Percentiles rank a stretch among this genome's conserved stretches.
Evolutionary conservation across 2,888 invertebrate genomes (phyloP).

Genomic region (Apantesis nais): DNA sequence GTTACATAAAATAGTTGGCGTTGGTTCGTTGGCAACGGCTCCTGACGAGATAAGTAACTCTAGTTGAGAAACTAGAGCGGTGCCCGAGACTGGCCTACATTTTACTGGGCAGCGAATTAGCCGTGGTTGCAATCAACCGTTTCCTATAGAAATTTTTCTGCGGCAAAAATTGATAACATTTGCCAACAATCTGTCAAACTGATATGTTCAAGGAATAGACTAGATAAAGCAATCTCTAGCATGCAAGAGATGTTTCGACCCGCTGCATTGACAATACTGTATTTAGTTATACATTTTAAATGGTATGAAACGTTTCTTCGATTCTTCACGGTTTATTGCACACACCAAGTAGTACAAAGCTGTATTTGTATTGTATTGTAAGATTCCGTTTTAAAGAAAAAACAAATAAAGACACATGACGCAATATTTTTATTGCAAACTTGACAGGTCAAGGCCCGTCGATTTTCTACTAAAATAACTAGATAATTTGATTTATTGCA

Average conservation of each 20-base stretch:
- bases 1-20: conserved; percentile 80
- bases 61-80: conserved; percentile 81
- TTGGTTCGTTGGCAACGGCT: conserved; percentile 76
- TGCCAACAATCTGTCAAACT: conserved; percentile 58
- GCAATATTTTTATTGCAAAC: conserved; percentile 32
- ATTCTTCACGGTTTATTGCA: conserved; percentile 44
- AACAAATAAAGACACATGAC: conserved; percentile 21
- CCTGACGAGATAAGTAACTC: conserved; percentile 78
- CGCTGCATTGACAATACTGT: conserved; percentile 20
- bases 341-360: conserved; percentile 37
- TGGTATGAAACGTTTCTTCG: conserved; percentile 29
- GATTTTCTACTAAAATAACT: conserved; percentile 20
- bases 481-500: conserved; percentile 18
- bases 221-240: conserved; percentile 20
- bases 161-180: conserved; percentile 73
- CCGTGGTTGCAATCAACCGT: conserved; percentile 77
- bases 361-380: conserved; percentile 34
- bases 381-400: conserved; percentile 36
- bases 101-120: conserved; percentile 74
- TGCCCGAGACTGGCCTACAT: conserved; percentile 81
- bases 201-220: conserved; percentile 23
- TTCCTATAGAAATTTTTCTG: conserved; percentile 75
- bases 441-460: conserved; percentile 23
- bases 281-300: conserved; percentile 20
- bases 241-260: conserved; percentile 19